Conservation (phyloP, 2,888 invertebrate genomes). For the Cosmorhoe ocellata region DNA sequence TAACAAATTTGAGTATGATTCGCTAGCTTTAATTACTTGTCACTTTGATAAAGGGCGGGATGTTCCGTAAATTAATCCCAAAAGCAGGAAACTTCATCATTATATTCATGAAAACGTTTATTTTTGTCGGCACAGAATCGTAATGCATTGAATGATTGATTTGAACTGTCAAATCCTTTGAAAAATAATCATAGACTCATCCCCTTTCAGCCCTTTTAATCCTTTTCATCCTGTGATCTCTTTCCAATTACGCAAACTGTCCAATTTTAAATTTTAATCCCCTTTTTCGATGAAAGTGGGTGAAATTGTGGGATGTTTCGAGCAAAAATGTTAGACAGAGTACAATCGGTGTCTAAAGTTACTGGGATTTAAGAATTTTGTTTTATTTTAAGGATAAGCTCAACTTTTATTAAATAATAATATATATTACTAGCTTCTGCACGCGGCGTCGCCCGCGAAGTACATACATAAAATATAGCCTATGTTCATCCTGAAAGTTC, state of each 20-base stretch:
- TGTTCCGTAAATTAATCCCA: no score
- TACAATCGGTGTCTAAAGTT: no score
- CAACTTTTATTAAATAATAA: no score
- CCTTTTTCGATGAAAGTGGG: slow-evolving; percentile 8
- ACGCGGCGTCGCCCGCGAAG: no score
- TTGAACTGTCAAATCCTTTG: slow-evolving; percentile 1
- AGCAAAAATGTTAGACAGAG: background rate
- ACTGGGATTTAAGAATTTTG: no score
- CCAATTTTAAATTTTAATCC: slow-evolving; percentile 47
- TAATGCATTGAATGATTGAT: slow-evolving; percentile 17
- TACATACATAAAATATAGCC: no score
- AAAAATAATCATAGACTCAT: slow-evolving; percentile 17
- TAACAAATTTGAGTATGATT: no score
- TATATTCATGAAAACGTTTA: slow-evolving; percentile 2
- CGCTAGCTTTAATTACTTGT: background rate
- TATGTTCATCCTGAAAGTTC: no score
- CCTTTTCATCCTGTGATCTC: slow-evolving; percentile 43
- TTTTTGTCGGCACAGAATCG: slow-evolving; percentile 4
- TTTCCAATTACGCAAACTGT: slow-evolving; percentile 47
- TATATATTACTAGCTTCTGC: no score
- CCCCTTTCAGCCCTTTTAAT: slow-evolving; percentile 38
- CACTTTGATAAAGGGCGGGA: background rate
- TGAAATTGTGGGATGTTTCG: background rate
- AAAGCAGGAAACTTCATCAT: background rate
- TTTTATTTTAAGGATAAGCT: no score